These are phyloP conservation scores for Oncorhynchus nerka DNA, from an alignment of 2,113 vertebrate species.

Conservation along the genomic window DNA sequence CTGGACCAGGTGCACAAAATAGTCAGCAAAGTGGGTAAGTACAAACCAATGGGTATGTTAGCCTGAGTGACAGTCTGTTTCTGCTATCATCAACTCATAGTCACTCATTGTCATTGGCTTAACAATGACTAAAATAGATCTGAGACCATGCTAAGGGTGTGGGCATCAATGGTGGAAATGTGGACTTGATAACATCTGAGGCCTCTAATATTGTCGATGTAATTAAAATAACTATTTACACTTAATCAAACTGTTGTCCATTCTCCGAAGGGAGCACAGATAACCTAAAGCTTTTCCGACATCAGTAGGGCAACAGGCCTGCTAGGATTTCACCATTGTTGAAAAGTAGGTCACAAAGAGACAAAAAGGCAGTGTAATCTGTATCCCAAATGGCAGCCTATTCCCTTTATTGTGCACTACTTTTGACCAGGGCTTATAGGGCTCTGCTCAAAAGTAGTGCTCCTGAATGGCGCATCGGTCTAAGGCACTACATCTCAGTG, in stretches of 20 bases:
- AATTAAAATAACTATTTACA: not conserved
- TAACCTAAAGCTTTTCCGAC: constrained; percentile 1
- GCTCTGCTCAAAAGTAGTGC: too few relatives aligned
- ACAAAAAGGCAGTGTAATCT: not conserved
- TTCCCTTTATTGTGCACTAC: not conserved
- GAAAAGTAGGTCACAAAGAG: constrained; percentile 51
- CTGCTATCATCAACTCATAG: too few relatives aligned
- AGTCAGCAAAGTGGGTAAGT: constrained; percentile 73
- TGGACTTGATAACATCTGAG: not conserved
- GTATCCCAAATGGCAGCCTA: too few relatives aligned
- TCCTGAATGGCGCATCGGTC: too few relatives aligned
- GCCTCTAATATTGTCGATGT: not conserved
- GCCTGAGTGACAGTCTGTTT: not conserved
- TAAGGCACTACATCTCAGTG: too few relatives aligned
- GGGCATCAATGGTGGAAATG: not conserved
- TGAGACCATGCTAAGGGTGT: not conserved
- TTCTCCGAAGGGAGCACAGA: not conserved
- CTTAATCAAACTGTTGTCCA: not conserved
- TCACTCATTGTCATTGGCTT: not conserved
- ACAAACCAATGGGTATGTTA: not conserved
- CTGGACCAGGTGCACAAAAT: constrained; percentile 74
- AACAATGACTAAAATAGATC: too few relatives aligned
- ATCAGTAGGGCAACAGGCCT: constrained; percentile 33
- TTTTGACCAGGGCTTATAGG: not conserved
- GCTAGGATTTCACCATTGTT: constrained; percentile 29